These are phyloP conservation scores for Hylaea fasciaria DNA, from an alignment of 2,888 invertebrate species.

Conservation along the genomic window DNA sequence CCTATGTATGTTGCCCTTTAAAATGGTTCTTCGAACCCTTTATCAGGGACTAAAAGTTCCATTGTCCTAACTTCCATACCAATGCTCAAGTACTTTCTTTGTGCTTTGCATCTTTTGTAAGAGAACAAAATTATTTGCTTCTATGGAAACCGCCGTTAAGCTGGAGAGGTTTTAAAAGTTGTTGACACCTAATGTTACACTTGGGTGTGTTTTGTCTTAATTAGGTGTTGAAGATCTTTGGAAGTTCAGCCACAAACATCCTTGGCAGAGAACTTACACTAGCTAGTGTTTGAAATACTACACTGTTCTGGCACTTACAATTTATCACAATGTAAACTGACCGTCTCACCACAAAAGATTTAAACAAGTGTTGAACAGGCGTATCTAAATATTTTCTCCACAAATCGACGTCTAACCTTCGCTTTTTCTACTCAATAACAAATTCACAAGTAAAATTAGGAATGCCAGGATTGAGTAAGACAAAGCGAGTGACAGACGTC, in stretches of 20 bases:
- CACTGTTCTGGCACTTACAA: too few species aligned
- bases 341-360: too few species aligned
- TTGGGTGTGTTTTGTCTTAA: slow-evolving; percentile 1
- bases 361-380: too few species aligned
- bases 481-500: too few species aligned
- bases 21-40: slow-evolving; percentile 20
- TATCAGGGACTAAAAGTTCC: slow-evolving; percentile 18
- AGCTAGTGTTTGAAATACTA: too few species aligned
- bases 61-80: slow-evolving; percentile 16
- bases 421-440: too few species aligned
- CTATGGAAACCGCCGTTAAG: slow-evolving; percentile 19
- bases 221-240: slow-evolving; percentile 20
- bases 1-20: slow-evolving; percentile 15
- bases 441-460: too few species aligned
- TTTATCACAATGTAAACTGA: too few species aligned
- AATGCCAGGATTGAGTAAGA: too few species aligned
- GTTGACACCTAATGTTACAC: slow-evolving; percentile 28
- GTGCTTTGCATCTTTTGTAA: slow-evolving; percentile 14
- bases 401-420: too few species aligned
- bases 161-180: slow-evolving; percentile 28
- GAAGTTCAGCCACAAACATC: slow-evolving; percentile 19
- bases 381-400: too few species aligned
- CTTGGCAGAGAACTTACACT: too few species aligned
- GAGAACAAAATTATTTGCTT: slow-evolving; percentile 12
- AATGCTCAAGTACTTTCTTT: slow-evolving; percentile 18